Base-by-base conservation (phyloP, 2,888 invertebrate species). In the Operophtera brumata region DNA sequence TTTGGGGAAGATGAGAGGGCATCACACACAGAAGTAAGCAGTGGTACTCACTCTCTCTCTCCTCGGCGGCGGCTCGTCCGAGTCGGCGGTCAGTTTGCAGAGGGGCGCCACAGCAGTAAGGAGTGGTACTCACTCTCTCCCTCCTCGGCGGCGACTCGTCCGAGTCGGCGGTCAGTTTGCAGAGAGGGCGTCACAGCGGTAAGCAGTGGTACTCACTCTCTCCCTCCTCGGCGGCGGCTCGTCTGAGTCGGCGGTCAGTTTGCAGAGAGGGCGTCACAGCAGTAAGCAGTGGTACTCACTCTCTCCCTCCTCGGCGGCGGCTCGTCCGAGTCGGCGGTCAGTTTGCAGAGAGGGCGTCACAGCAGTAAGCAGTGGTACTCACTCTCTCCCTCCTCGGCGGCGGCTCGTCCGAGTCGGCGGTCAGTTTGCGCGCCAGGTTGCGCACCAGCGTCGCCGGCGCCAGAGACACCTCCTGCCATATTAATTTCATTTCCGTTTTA, bases 351-450 rank as follows among this genome's bases (percentile, higher is more conserved):
- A 20, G 20, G 20, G 2, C 20, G 4, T 20, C 20, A 20, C 4
- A 20, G 20, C 2, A 20, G 20, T 20, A 20, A 3, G 20, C 20
- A 20, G 20, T 3, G 20, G 20, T 20, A 35, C 56, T 44, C 46
- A 94, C 94, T 93, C 94, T 94, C 80, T 50, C 42, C n/a, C 49
- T 44, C 40, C 92, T 92, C 48, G 92, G 67, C 48, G 92, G 67
- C 39, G 74, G 77, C 0, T 94, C 94, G 55, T 93, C 93, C 0
- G 92, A 85, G 64, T 95, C 95, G 0, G 93, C 93, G 32, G 94
- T 95, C 45, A 96, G 89, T 84, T 96, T 96, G 67, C 96, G 92
- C 9, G 94, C 96, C 65, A 97, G 93, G 51, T 94, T 93, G 58
- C 91, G 86, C 72, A 91, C 90, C 67, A 90, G 74, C 28, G 86